These are phyloP conservation scores for Spinus pinus DNA, from an alignment of 2,797 vertebrate species.

Conservation along the genomic window DNA sequence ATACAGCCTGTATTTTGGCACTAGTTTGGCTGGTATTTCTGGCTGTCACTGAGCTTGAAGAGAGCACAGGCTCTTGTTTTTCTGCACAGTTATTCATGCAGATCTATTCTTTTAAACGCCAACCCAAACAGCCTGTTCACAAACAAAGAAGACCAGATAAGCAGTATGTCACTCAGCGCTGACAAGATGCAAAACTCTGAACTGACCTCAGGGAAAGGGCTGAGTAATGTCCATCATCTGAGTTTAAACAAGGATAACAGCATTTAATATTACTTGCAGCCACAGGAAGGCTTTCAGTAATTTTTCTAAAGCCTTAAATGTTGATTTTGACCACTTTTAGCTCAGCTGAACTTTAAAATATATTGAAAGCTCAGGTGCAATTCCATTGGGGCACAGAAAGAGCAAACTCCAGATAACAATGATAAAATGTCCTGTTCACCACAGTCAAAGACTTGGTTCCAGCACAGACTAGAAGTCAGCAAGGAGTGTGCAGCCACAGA, in stretches of 20 bases:
- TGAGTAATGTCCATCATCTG: background rate
- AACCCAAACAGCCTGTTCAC: background rate
- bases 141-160: background rate
- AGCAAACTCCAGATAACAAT: background rate
- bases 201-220: background rate
- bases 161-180: background rate
- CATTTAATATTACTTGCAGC: background rate
- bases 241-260: slow-evolving; percentile 24
- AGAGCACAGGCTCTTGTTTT: background rate
- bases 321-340: slow-evolving; percentile 32
- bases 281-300: background rate
- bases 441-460: background rate
- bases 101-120: background rate
- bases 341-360: slow-evolving; percentile 31
- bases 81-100: background rate
- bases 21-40: slow-evolving; percentile 18
- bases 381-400: background rate
- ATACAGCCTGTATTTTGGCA: background rate
- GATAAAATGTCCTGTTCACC: background rate
- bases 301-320: background rate
- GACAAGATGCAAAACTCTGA: slow-evolving; percentile 1
- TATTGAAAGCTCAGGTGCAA: background rate
- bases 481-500: background rate
- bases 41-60: background rate
- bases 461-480: background rate